Conservation (phyloP, 2,113 vertebrate genomes). For the Phalacrocorax aristotelis region DNA sequence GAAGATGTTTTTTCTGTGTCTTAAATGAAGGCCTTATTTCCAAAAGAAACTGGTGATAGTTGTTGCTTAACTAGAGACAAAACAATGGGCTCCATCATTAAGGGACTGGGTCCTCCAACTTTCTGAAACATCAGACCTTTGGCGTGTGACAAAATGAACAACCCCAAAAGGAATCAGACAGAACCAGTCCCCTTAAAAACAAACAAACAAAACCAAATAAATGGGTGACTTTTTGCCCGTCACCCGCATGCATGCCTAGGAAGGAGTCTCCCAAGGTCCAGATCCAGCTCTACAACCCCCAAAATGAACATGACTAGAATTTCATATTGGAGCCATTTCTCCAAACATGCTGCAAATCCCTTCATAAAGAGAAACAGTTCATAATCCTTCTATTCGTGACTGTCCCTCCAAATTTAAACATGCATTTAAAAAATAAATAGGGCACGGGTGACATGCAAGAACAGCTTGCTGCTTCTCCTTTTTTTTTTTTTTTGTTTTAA, state of each 20-base stretch:
- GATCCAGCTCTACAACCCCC: neutral
- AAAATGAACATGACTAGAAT: neutral
- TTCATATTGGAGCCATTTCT: neutral
- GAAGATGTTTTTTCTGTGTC: neutral
- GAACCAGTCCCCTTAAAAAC: neutral
- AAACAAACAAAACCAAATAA: neutral
- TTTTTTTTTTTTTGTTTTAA: neutral
- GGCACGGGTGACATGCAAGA: neutral
- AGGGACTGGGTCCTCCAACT: neutral
- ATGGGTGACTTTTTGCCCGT: neutral
- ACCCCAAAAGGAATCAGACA: neutral
- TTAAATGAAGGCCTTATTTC: neutral
- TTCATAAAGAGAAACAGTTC: neutral
- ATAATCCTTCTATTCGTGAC: neutral
- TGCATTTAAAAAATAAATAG: conserved; percentile 1
- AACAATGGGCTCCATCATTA: neutral
- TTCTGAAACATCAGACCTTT: neutral
- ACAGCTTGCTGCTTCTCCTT: neutral
- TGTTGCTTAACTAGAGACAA: neutral
- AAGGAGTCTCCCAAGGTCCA: neutral
- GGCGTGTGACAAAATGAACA: neutral
- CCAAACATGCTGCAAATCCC: neutral
- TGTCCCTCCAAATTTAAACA: neutral
- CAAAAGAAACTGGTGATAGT: neutral
- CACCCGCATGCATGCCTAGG: neutral